Evolutionary conservation across 1,140 invertebrate genomes (phyloP).

Genomic region (Diachasmimorpha longicaudata): DNA sequence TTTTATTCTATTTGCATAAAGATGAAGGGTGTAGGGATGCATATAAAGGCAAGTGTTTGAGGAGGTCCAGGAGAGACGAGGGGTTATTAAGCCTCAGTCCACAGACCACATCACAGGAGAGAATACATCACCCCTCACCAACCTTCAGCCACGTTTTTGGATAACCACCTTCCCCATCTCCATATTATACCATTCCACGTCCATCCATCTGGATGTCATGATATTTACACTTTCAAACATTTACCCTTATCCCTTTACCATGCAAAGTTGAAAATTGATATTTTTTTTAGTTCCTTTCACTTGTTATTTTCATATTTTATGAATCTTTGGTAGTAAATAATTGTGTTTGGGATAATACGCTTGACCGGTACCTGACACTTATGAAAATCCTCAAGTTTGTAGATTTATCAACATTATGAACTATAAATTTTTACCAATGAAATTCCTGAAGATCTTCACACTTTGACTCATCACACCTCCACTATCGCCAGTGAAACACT

Average conservation of each 20-base stretch:
- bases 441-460: too few species aligned
- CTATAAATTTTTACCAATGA: too few species aligned
- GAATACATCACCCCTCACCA: slow-evolving; percentile 3
- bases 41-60: slow-evolving; percentile 56
- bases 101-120: slow-evolving; percentile 59
- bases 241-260: not conserved
- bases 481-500: too few species aligned
- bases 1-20: not conserved
- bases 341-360: too few species aligned
- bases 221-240: slow-evolving; percentile 33
- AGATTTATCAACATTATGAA: too few species aligned
- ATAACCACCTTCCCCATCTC: slow-evolving; percentile 16
- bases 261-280: not conserved
- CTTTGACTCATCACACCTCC: too few species aligned
- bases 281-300: not conserved
- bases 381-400: too few species aligned
- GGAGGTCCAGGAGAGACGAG: slow-evolving; percentile 49
- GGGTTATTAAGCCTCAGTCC: slow-evolving; percentile 59
- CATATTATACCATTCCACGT: slow-evolving; percentile 22
- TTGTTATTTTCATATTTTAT: too few species aligned
- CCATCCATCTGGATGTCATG: slow-evolving; percentile 31
- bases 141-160: slow-evolving; percentile 22
- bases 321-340: too few species aligned
- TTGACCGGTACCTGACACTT: too few species aligned
- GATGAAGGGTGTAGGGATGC: not conserved